Evolutionary conservation across 2,113 vertebrate genomes (phyloP), one percentile per base, ranked within the genome.

Genomic region (Apteryx owenii): DNA sequence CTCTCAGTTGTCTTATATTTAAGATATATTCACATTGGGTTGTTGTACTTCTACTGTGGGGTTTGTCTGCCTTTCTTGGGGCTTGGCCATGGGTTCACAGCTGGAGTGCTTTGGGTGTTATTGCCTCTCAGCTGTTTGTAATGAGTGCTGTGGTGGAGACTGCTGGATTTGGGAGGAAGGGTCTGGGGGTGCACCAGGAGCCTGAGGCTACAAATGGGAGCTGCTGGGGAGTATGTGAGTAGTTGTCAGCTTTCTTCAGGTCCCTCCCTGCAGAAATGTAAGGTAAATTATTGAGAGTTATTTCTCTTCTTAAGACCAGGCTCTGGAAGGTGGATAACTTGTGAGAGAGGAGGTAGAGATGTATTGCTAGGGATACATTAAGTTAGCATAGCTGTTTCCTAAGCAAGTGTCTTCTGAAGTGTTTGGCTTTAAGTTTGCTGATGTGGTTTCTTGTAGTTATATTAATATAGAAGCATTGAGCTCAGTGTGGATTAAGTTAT

Each of bases 221-320:
- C 6, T 70, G 29, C 1, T 13, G n/a, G 23, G 17, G 5, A 20
- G 5, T 0, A 0, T 0, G 7, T 1, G 2, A 2, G 5, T 1
- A 56, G 0, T 7, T 10, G 2, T 14, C 1, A 2, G 25, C 7
- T 82, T 56, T 44, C 3, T 6, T 5, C 2, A 4, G 21, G 2
- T 0, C 2, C 0, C 0, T 71, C 71, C 54, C n/a, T 2, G 1
- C 7, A 10, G 19, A 28, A 54, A 2, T 3, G 15, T 4, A 2
- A 71, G 89, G 69, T 89, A 46, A 28, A 40, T 71, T 53, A 2
- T 1, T 51, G 38, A 48, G 38, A 11, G 33, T 53, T 53, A 4
- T 88, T 95, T 88, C 6, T 14, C 4, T 42, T 0, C 2, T 6
- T 62, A 31, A 51, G 18, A 4, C 10, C 0, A 2, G 51, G 10